Percentiles rank a stretch among this genome's conserved stretches.
Evolutionary conservation across 2,113 vertebrate species (phyloP).

Genomic region (Donacobius atricapilla): DNA sequence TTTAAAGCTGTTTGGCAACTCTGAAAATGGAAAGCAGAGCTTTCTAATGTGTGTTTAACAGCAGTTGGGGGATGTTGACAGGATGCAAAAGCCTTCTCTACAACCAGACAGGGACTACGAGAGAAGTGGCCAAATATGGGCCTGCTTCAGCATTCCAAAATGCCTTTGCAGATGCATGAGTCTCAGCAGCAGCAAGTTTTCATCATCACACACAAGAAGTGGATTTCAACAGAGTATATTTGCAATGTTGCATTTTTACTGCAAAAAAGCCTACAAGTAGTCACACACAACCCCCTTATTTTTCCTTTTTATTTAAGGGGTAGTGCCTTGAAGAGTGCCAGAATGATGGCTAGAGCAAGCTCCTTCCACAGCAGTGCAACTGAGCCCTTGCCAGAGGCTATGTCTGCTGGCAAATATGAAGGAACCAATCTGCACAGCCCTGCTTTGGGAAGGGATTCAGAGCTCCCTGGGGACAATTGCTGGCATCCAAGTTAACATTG

Average conservation of each 20-base stretch:
- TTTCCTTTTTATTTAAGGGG: background rate
- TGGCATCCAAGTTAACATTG: background rate
- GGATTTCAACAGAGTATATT: background rate
- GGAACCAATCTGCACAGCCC: background rate
- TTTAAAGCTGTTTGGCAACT: constrained; percentile 42
- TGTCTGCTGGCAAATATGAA: background rate
- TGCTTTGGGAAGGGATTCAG: background rate
- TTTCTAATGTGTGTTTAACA: background rate
- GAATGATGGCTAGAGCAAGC: background rate
- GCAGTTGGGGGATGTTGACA: constrained; percentile 27
- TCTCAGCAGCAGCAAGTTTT: background rate
- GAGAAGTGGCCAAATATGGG: constrained; percentile 71
- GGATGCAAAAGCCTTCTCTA: constrained; percentile 6
- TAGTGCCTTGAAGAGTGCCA: background rate
- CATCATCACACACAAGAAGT: background rate
- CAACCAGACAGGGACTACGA: background rate
- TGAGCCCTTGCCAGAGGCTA: background rate
- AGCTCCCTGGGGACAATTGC: background rate
- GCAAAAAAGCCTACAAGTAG: background rate
- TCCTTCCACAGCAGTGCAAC: background rate
- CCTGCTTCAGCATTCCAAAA: constrained; percentile 29
- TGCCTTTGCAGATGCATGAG: background rate
- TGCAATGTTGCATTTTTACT: background rate
- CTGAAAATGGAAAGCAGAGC: constrained; percentile 51
- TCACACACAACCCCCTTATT: rapidly evolving